A percentile compares a stretch with the other conserved stretches of the same genome.
Evolutionary conservation across 2,888 invertebrate genomes (phyloP).

Genomic region (Caenorhabditis uteleia): DNA sequence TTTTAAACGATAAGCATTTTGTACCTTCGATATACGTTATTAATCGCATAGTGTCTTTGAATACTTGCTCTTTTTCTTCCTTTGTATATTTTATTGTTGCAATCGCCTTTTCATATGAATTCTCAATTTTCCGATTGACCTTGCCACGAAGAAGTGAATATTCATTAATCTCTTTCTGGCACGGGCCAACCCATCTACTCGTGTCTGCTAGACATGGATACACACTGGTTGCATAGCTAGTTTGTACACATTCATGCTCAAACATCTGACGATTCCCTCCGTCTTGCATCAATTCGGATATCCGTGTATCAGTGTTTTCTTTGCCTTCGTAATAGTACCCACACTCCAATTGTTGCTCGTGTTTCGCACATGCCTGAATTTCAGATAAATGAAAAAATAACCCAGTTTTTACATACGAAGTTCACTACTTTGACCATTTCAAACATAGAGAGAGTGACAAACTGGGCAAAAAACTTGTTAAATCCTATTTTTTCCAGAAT

Average conservation of each 20-base stretch:
- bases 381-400: not conserved
- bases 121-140: slow-evolving; percentile 41
- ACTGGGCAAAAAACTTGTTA: slow-evolving; percentile 38
- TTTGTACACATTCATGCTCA: slow-evolving; percentile 48
- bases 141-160: slow-evolving; percentile 33
- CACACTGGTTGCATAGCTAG: slow-evolving; percentile 34
- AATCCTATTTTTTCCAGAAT: slow-evolving; percentile 43
- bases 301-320: slow-evolving; percentile 34
- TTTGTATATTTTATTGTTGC: slow-evolving; percentile 32
- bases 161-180: slow-evolving; percentile 26
- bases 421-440: slow-evolving; percentile 29
- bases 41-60: slow-evolving; percentile 38
- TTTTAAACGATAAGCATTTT: slow-evolving; percentile 33
- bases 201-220: slow-evolving; percentile 51
- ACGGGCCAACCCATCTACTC: slow-evolving; percentile 17
- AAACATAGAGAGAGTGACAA: slow-evolving; percentile 43
- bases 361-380: slow-evolving; percentile 44
- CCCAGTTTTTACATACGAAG: slow-evolving; percentile 10
- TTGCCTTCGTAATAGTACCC: slow-evolving; percentile 46
- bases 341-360: slow-evolving; percentile 52
- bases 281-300: slow-evolving; percentile 43
- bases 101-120: slow-evolving; percentile 41
- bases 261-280: slow-evolving; percentile 49
- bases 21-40: slow-evolving; percentile 40
- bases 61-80: slow-evolving; percentile 20